Evolutionary conservation across 1,140 invertebrate genomes (phyloP).

Genomic region (Fopius arisanus): DNA sequence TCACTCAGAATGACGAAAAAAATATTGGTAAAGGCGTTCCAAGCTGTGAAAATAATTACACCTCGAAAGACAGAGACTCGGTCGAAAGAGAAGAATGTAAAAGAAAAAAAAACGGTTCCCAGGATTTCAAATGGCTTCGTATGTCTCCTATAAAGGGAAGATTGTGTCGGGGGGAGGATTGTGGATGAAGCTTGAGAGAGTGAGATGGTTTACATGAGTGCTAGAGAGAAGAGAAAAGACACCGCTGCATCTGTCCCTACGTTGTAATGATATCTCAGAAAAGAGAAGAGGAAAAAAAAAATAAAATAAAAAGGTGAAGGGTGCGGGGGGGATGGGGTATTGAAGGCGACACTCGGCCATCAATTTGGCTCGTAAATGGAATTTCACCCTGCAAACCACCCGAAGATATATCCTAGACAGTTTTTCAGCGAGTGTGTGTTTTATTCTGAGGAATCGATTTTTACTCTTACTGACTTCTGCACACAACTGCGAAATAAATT

Average conservation of each 20-base stretch:
- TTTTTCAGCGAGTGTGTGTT: not conserved
- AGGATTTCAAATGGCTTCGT: constrained; percentile 59
- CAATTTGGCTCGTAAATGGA: constrained; percentile 53
- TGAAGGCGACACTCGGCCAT: constrained; percentile 47
- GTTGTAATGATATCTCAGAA: constrained; percentile 39
- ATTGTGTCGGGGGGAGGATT: constrained; percentile 52
- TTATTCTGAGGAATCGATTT: not conserved
- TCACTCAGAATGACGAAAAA: not conserved
- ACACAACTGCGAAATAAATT: not conserved
- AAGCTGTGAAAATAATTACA: constrained; percentile 61
- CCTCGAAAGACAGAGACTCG: constrained; percentile 46
- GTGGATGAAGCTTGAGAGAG: constrained; percentile 41
- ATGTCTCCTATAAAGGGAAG: constrained; percentile 60
- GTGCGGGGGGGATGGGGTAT: constrained; percentile 32
- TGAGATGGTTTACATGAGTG: not conserved
- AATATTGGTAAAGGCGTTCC: constrained; percentile 20
- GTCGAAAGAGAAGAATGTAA: constrained; percentile 29
- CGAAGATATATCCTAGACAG: not conserved
- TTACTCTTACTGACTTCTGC: not conserved
- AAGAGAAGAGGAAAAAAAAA: constrained; percentile 25
- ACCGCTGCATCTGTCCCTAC: constrained; percentile 37
- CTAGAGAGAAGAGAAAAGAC: constrained; percentile 23
- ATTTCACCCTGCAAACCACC: constrained; percentile 28
- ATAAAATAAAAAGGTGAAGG: constrained; percentile 28
- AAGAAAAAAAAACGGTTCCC: constrained; percentile 56